phyloP scores from a whole-genome alignment of 2,888 invertebrate species.

The Stenurella melanura region DNA sequence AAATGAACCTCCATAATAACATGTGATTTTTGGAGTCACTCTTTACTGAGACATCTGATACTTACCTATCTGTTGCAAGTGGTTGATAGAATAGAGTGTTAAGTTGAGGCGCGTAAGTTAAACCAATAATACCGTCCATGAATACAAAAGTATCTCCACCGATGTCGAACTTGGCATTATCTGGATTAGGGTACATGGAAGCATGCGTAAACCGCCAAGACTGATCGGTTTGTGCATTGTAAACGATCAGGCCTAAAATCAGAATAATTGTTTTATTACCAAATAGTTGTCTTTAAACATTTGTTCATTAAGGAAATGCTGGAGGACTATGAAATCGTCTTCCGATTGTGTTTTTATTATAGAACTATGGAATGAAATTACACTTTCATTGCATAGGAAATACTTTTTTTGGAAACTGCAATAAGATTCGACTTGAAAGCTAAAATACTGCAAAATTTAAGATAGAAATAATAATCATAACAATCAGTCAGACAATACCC shows the following conservation, averaged over 20 bases:
- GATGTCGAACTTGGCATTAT: constrained; percentile 84
- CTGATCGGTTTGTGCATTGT: constrained; percentile 83
- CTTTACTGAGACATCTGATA: not conserved
- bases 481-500: no score
- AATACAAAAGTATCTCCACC: constrained; percentile 81
- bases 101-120: constrained; percentile 80
- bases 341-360: no score
- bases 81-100: constrained; percentile 83
- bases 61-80: constrained; percentile 81
- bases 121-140: constrained; percentile 84
- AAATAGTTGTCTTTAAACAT: not conserved
- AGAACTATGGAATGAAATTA: no score
- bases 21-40: no score
- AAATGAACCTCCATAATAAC: no score
- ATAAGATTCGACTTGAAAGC: no score
- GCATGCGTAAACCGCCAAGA: constrained; percentile 89
- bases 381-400: no score
- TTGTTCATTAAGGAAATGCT: no score
- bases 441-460: no score
- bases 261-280: not conserved
- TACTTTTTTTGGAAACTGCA: no score
- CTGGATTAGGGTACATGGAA: constrained; percentile 90
- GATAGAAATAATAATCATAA: no score
- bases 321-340: no score
- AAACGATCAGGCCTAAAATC: constrained; percentile 75